Base-by-base conservation (phyloP, 2,113 vertebrate species). In the Rhea pennata region DNA sequence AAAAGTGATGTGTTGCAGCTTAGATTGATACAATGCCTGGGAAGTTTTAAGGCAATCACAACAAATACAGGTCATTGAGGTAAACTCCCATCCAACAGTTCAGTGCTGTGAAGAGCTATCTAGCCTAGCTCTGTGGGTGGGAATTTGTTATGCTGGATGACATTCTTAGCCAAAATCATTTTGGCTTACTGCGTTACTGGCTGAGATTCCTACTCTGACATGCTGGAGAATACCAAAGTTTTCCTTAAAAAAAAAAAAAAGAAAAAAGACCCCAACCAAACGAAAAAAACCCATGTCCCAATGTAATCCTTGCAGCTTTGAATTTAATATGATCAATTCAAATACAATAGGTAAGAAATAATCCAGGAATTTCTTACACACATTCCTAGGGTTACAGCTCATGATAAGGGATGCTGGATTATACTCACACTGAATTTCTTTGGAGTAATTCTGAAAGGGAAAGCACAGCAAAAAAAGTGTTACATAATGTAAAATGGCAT, bases 361-460 rank as follows among this genome's bases (percentile, higher is more conserved):
- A 61, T 4, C 23, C 53, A n/a, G 9, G 56, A 48, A 80, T 19
- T 80, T 39, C 54, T 84, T 70, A 88, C 91, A 93, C 70, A 94
- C 83, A 59, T 10, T 46, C 75, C 6, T 19, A 14, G 27, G 79
- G 7, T 40, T 36, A 39, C 59, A 54, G 69, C 46, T 44, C 40
- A 44, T 3, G 4, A 12, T 12, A 58, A 26, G 21, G 56, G 81
- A 72, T 46, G 84, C 12, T 59, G 78, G 26, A 11, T 29, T 64
- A 8, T 62, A 66, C 46, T 81, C 77, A 67, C 12, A 1, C 23
- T 62, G 76, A 14, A 46, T 64, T 84, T 50, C 84, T 42, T 50
- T 56, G 56, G 61, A 78, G 19, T 48, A 62, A 78, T 59, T 75
- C 95, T 96, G 51, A 75, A 95, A 94, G 74, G 23, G 72, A 88